Evolutionary conservation across 2,797 vertebrate species (phyloP).

Genomic region (Gallinago solitaria): DNA sequence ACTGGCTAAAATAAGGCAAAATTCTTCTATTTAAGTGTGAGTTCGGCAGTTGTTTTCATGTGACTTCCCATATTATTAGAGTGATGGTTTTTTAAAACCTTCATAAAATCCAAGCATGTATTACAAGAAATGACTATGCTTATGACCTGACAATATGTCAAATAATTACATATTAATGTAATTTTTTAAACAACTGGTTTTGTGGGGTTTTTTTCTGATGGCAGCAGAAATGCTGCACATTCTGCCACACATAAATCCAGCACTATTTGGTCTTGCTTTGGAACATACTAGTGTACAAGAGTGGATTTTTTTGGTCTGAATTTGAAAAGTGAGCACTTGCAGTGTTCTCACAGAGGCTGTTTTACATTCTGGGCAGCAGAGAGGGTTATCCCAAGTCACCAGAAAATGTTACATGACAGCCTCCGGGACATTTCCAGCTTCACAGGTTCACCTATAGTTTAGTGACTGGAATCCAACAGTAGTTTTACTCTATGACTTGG

Average conservation of each 20-base stretch:
- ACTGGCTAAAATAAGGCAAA: background rate
- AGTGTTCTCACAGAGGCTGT: background rate
- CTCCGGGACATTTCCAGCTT: background rate
- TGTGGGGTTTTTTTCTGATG: background rate
- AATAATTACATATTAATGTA: slow-evolving; percentile 25
- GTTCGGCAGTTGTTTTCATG: background rate
- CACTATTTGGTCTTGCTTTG: background rate
- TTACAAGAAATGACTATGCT: slow-evolving; percentile 20
- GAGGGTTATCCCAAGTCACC: background rate
- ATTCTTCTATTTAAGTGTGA: background rate
- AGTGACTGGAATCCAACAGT: background rate
- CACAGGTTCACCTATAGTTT: background rate
- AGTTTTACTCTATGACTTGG: background rate
- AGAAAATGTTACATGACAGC: background rate
- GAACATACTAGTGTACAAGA: background rate
- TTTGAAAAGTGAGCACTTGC: background rate
- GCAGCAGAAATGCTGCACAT: background rate
- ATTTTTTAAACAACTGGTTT: background rate
- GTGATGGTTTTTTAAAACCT: background rate
- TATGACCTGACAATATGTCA: slow-evolving; percentile 1
- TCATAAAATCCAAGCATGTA: background rate
- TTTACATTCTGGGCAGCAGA: background rate
- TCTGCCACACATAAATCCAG: background rate
- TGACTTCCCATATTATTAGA: background rate
- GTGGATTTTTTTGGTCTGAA: background rate